Percentiles rank a stretch among this genome's conserved stretches.
Conservation (phyloP, 2,888 invertebrate genomes). For the Seira musarum region DNA sequence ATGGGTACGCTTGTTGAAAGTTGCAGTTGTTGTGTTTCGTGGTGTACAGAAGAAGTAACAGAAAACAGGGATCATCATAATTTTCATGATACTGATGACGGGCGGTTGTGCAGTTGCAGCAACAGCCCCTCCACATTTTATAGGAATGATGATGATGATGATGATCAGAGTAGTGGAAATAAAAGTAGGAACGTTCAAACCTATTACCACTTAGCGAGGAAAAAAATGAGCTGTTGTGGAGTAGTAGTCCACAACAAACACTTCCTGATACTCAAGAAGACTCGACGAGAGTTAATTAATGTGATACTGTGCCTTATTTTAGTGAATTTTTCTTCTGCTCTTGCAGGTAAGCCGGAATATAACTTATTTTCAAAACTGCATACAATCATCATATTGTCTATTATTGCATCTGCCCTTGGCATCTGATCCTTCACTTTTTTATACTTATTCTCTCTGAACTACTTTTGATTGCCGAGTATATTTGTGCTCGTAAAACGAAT, state of each 20-base stretch:
- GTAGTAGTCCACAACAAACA: background rate
- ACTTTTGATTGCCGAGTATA: constrained; percentile 16
- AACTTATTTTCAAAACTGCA: too few relatives aligned
- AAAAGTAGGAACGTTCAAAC: background rate
- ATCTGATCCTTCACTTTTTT: constrained; percentile 23
- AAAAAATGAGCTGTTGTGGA: constrained; percentile 22
- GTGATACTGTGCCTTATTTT: constrained; percentile 57
- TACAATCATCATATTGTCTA: background rate
- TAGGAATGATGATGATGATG: too few relatives aligned
- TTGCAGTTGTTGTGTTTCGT: too few relatives aligned
- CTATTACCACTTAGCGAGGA: constrained; percentile 44
- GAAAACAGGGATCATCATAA: too few relatives aligned
- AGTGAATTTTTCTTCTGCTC: constrained; percentile 20
- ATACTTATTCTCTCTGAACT: constrained; percentile 25
- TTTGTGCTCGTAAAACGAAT: too few relatives aligned
- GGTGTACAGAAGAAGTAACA: too few relatives aligned
- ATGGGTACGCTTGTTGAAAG: too few relatives aligned
- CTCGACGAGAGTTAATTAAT: constrained; percentile 12
- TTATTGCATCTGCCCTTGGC: constrained; percentile 35
- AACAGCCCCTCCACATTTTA: too few relatives aligned
- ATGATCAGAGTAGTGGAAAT: too few relatives aligned
- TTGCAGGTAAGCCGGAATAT: constrained; percentile 33
- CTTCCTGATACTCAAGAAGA: constrained; percentile 47
- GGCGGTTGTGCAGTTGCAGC: too few relatives aligned
- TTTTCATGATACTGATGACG: too few relatives aligned